Percentiles rank a stretch among this genome's conserved stretches.
These are phyloP conservation scores for Troglohyphantes excavatus DNA, from an alignment of 2,888 invertebrate species.

Conservation along the genomic window DNA sequence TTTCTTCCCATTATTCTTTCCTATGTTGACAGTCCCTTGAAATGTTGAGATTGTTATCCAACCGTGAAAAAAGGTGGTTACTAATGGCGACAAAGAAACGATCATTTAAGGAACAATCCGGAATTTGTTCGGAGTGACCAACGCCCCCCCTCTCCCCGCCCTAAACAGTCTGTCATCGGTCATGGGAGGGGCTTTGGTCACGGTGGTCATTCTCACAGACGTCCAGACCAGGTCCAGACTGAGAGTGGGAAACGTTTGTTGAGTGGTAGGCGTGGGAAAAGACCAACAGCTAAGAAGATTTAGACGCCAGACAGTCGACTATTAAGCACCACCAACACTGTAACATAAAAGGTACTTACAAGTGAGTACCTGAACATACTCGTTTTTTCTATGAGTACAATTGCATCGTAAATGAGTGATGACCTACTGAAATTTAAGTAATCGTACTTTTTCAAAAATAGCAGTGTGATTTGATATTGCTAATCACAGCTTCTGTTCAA, in stretches of 20 bases:
- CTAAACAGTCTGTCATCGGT: neutral
- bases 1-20: neutral
- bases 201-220: neutral
- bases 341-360: no score
- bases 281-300: no score
- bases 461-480: no score
- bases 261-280: neutral
- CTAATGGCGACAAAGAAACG: slow-evolving; percentile 9
- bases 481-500: no score
- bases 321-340: no score
- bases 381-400: no score
- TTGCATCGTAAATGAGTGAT: no score
- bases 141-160: neutral
- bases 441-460: no score
- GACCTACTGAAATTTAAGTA: no score
- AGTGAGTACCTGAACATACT: no score
- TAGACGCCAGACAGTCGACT: no score
- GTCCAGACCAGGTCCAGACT: no score
- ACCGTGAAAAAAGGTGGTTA: neutral
- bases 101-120: slow-evolving; percentile 5
- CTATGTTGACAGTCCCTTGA: neutral
- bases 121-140: neutral
- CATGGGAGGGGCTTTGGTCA: neutral
- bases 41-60: neutral
- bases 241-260: neutral